These are phyloP conservation scores for Globia sparganii DNA, from an alignment of 2,888 invertebrate genomes.

Conservation along the genomic window DNA sequence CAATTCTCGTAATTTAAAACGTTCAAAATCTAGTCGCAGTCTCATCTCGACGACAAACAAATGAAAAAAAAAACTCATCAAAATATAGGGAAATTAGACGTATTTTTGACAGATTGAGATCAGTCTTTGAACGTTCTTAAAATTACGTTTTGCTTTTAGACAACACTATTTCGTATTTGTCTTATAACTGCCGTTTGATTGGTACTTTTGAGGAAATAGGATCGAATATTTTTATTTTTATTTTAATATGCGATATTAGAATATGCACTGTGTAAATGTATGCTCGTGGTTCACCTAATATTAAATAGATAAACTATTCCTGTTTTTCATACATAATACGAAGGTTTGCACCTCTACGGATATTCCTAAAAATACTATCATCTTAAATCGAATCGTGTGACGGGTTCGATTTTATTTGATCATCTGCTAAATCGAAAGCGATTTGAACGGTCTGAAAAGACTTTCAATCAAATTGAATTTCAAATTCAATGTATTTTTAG, in stretches of 20 bases:
- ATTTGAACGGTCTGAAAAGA: not conserved
- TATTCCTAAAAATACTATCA: not conserved
- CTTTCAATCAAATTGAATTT: not conserved
- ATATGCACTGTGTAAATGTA: too few relatives aligned
- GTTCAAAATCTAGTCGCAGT: too few relatives aligned
- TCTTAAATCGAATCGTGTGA: too few relatives aligned
- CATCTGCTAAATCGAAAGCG: not conserved
- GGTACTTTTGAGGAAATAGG: not conserved
- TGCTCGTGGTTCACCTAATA: not conserved
- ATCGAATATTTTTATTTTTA: not conserved
- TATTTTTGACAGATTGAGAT: too few relatives aligned
- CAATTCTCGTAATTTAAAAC: too few relatives aligned
- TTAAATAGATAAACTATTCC: too few relatives aligned
- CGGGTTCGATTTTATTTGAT: not conserved
- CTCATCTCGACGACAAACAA: too few relatives aligned
- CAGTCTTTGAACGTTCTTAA: too few relatives aligned
- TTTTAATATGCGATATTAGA: not conserved
- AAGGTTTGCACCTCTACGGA: too few relatives aligned
- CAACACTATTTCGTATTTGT: not conserved
- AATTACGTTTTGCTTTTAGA: constrained; percentile 27
- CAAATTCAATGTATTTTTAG: not conserved
- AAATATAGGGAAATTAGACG: too few relatives aligned
- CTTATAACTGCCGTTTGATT: not conserved
- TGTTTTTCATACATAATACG: too few relatives aligned
- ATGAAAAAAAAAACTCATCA: too few relatives aligned